Percentiles rank a stretch among this genome's conserved stretches.
Conservation (phyloP, 2,888 invertebrate genomes). For the Dicycla oo region DNA sequence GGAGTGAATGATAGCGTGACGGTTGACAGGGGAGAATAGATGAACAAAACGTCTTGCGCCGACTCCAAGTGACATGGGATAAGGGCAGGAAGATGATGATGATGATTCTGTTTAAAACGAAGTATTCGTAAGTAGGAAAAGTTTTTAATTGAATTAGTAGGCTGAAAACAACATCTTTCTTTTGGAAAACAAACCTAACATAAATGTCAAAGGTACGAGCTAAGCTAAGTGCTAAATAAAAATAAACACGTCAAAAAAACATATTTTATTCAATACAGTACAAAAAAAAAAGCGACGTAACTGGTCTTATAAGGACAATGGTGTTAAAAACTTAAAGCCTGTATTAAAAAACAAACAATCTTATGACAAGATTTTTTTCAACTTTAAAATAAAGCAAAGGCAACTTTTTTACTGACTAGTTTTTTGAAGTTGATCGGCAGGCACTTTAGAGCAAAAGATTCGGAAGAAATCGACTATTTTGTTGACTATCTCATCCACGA, state of each 20-base stretch:
- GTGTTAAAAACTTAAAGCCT: not conserved
- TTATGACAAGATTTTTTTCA: not conserved
- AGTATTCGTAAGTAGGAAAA: not conserved
- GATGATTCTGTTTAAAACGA: not conserved
- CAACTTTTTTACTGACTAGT: not conserved
- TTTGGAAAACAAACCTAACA: no score
- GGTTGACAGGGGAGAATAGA: no score
- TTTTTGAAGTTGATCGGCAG: conserved; percentile 67
- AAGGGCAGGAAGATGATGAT: no score
- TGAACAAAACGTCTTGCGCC: no score
- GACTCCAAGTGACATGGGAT: no score
- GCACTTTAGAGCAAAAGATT: conserved; percentile 42
- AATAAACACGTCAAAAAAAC: no score
- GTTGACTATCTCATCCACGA: conserved; percentile 64
- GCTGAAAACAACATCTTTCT: no score
- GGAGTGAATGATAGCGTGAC: no score
- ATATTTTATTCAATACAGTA: conserved; percentile 28
- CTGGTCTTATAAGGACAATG: not conserved
- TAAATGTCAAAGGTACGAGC: no score
- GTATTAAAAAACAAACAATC: not conserved
- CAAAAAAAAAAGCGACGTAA: not conserved
- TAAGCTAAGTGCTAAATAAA: no score
- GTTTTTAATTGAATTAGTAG: not conserved
- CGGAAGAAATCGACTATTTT: conserved; percentile 30
- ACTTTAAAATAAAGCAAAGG: not conserved